phyloP scores from a whole-genome alignment of 2,888 invertebrate species.

The Marasmarcha lunaedactyla region DNA sequence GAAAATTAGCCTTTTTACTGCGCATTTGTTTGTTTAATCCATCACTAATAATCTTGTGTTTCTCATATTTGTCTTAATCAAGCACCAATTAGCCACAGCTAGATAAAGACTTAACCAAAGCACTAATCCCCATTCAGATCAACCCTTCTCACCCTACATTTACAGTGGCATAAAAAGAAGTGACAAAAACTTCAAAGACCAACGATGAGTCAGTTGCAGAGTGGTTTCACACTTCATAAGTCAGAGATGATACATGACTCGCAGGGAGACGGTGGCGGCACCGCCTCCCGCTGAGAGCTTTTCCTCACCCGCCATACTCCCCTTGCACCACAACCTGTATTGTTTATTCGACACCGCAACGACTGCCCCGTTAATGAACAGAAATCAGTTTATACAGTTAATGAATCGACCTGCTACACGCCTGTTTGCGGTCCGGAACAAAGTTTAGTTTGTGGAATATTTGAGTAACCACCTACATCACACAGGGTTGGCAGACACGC shows the following conservation, averaged over 20 bases:
- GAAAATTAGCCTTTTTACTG: too few relatives aligned
- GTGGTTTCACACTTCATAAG: not conserved
- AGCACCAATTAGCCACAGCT: too few relatives aligned
- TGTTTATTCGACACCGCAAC: not conserved
- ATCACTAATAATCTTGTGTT: too few relatives aligned
- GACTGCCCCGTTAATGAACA: constrained; percentile 15
- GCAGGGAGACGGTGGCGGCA: not conserved
- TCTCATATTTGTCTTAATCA: too few relatives aligned
- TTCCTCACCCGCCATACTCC: not conserved
- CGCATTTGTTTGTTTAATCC: too few relatives aligned
- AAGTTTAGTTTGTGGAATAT: constrained; percentile 14
- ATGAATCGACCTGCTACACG: constrained; percentile 16
- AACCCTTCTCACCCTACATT: too few relatives aligned
- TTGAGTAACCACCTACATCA: constrained; percentile 16
- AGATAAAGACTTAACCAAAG: too few relatives aligned
- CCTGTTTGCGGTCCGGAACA: constrained; percentile 12
- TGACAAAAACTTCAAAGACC: not conserved
- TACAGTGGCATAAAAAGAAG: too few relatives aligned
- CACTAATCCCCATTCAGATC: too few relatives aligned
- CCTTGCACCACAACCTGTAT: not conserved
- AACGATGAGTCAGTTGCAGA: not conserved
- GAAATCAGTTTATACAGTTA: constrained; percentile 19
- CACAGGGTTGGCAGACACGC: constrained; percentile 10
- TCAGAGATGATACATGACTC: not conserved
- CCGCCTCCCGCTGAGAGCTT: not conserved